These are phyloP conservation scores for Clunio marinus DNA, from an alignment of 2,888 invertebrate genomes.

Conservation along the genomic window DNA sequence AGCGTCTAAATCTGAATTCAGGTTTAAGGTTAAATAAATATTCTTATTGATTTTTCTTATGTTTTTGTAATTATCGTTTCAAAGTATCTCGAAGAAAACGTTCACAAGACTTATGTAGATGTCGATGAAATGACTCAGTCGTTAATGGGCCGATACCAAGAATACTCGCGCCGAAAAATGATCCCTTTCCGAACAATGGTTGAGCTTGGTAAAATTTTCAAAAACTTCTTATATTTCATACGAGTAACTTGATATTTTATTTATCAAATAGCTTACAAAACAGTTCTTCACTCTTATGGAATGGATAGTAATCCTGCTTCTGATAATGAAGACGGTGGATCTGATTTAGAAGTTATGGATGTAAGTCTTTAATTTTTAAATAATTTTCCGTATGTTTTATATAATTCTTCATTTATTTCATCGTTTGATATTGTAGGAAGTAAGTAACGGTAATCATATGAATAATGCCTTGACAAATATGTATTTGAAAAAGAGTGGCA, in stretches of 20 bases:
- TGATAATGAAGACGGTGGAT: slow-evolving; percentile 57
- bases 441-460: slow-evolving; percentile 44
- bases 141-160: slow-evolving; percentile 68
- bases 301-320: slow-evolving; percentile 58
- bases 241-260: background rate
- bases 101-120: slow-evolving; percentile 74
- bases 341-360: slow-evolving; percentile 49
- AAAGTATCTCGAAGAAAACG: slow-evolving; percentile 76
- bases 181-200: slow-evolving; percentile 73
- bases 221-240: background rate
- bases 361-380: slow-evolving; percentile 42
- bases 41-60: slow-evolving; percentile 35
- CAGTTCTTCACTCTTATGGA: slow-evolving; percentile 66
- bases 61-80: slow-evolving; percentile 42
- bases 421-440: slow-evolving; percentile 44
- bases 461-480: slow-evolving; percentile 53
- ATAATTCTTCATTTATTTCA: background rate
- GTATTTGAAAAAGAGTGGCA: slow-evolving; percentile 51
- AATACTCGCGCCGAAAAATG: slow-evolving; percentile 76
- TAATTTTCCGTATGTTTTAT: slow-evolving; percentile 40
- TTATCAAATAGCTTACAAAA: slow-evolving; percentile 59
- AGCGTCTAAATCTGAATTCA: slow-evolving; percentile 23
- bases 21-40: slow-evolving; percentile 2
- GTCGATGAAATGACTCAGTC: slow-evolving; percentile 78
- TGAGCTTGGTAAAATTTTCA: slow-evolving; percentile 54